Conservation (phyloP, 2,888 invertebrate genomes). For the Folsomia candida region DNA sequence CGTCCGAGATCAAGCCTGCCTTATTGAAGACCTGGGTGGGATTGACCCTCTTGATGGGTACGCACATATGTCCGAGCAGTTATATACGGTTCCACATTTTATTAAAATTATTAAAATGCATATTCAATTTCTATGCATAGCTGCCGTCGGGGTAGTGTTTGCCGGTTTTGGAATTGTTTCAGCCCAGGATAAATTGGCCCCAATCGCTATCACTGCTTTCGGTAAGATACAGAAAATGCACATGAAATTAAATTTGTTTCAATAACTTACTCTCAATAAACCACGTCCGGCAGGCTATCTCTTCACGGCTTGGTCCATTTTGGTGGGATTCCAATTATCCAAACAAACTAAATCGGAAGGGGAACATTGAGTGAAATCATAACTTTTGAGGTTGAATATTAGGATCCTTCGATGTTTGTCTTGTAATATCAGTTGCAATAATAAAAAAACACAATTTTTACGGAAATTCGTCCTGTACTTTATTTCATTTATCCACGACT, state of each 20-base stretch:
- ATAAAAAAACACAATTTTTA: neutral
- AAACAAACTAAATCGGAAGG: conserved; percentile 3
- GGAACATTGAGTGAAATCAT: neutral
- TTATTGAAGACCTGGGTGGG: conserved; percentile 7
- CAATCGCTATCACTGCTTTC: conserved; percentile 1
- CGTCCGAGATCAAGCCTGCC: conserved; percentile 10
- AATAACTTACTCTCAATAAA: neutral
- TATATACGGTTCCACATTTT: too few species aligned
- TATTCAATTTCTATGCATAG: too few species aligned
- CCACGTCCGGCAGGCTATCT: too few species aligned
- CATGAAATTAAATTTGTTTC: neutral
- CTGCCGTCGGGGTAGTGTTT: neutral
- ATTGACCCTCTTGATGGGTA: conserved; percentile 1
- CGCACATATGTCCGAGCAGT: too few species aligned
- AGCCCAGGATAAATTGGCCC: neutral
- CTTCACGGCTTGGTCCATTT: conserved; percentile 3
- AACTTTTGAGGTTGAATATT: neutral
- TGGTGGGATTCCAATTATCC: neutral
- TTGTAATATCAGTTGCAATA: neutral
- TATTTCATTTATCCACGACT: too few species aligned
- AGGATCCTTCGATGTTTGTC: too few species aligned
- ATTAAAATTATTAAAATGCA: too few species aligned
- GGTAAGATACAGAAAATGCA: neutral
- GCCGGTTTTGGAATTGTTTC: conserved; percentile 9
- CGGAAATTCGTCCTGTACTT: too few species aligned